Conservation (phyloP, 2,113 vertebrate species). For the Zosterops japonicus region DNA sequence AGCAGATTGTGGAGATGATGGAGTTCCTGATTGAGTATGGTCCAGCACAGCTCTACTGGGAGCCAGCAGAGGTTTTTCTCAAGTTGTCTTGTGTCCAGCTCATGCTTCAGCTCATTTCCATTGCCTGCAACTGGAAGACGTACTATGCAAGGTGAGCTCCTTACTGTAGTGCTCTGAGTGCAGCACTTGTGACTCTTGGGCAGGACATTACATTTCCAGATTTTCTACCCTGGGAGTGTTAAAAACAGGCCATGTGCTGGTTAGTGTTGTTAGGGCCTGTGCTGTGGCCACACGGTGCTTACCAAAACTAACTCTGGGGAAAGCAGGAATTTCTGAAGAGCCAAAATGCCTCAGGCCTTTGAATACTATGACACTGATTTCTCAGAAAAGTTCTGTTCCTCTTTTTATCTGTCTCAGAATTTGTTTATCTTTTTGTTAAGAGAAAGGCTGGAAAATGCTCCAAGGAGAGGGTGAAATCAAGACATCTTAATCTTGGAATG, state of each 20-base stretch:
- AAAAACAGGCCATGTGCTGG: background rate
- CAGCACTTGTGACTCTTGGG: background rate
- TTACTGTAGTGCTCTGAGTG: background rate
- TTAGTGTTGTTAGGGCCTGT: background rate
- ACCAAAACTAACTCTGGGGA: background rate
- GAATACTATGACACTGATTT: background rate
- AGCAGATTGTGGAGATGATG: conserved; percentile 99
- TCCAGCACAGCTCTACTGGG: conserved; percentile 93
- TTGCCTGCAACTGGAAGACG: conserved; percentile 97
- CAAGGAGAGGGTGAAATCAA: background rate
- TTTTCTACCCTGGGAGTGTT: background rate
- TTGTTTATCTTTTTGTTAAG: background rate
- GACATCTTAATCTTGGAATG: background rate
- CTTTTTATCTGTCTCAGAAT: background rate
- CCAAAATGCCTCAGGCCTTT: background rate
- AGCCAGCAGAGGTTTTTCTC: conserved; percentile 96
- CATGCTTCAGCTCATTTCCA: conserved; percentile 95
- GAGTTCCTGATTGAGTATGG: conserved; percentile 96
- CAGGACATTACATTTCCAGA: background rate
- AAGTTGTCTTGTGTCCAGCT: conserved; percentile 96
- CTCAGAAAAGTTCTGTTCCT: background rate
- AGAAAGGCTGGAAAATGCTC: background rate
- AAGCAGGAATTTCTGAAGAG: background rate
- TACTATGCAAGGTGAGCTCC: conserved; percentile 92
- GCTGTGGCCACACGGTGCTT: background rate